Percentiles rank a stretch among this genome's conserved stretches.
phyloP scores from a whole-genome alignment of 2,113 vertebrate species.

The Gymnocephalus cernua region DNA sequence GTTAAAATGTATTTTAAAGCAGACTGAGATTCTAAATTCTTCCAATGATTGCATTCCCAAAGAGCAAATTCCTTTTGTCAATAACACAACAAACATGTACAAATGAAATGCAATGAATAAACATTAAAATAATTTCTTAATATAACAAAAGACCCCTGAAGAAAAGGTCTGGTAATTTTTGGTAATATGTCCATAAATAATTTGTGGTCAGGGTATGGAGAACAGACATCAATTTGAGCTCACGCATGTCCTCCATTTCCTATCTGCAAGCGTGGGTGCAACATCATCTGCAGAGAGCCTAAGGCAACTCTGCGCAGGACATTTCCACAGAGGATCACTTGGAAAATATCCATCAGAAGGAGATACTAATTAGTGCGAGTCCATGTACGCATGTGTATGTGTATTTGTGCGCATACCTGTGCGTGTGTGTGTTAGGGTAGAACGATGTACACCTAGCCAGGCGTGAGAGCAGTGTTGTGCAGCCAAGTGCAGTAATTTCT shows the following conservation, averaged over 20 bases:
- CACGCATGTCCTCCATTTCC: constrained; percentile 78
- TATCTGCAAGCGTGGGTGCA: constrained; percentile 75
- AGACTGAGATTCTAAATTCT: not conserved
- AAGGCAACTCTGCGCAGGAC: constrained; percentile 78
- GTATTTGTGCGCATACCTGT: constrained; percentile 42
- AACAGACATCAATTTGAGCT: constrained; percentile 74
- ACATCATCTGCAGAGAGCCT: constrained; percentile 76
- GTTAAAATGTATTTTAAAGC: constrained; percentile 2
- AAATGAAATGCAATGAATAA: constrained; percentile 16
- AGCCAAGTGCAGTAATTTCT: constrained; percentile 84
- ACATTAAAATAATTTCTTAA: constrained; percentile 12
- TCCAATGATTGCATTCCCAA: not conserved
- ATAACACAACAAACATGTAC: constrained; percentile 21
- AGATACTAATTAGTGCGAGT: constrained; percentile 78
- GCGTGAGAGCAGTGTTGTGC: constrained; percentile 79
- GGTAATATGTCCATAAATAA: constrained; percentile 74
- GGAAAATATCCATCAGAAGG: constrained; percentile 80
- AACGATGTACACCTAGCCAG: constrained; percentile 76
- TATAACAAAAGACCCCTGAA: constrained; percentile 40
- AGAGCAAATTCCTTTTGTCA: constrained; percentile 18
- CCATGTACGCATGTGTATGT: constrained; percentile 46
- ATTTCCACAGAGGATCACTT: constrained; percentile 80
- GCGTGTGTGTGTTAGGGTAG: constrained; percentile 56
- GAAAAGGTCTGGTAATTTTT: constrained; percentile 46
- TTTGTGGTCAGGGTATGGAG: constrained; percentile 74